phyloP scores from a whole-genome alignment of 2,888 invertebrate species.

The Fabriciana adippe region DNA sequence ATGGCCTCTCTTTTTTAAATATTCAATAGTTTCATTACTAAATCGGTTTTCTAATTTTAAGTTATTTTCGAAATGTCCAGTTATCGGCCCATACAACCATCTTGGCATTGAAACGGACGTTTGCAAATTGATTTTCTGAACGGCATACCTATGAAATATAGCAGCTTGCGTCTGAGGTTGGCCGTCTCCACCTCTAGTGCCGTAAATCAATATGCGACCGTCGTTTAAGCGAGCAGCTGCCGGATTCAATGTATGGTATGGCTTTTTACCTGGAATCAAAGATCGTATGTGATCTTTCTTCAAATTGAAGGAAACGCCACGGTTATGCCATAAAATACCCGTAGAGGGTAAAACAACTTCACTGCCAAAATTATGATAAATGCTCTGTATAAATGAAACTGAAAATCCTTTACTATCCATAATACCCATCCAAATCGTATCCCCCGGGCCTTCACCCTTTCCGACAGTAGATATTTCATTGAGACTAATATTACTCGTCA shows the following conservation, averaged over 20 bases:
- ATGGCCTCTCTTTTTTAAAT: conserved; percentile 63
- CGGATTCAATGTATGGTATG: conserved; percentile 69
- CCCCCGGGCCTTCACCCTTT: conserved; percentile 61
- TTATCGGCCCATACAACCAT: conserved; percentile 63
- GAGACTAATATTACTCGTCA: conserved; percentile 57
- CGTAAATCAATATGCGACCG: conserved; percentile 68
- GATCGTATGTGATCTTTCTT: conserved; percentile 54
- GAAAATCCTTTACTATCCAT: conserved; percentile 74
- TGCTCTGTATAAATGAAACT: conserved; percentile 73
- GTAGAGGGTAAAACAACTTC: conserved; percentile 66
- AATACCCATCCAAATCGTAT: conserved; percentile 73
- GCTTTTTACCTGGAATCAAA: conserved; percentile 70
- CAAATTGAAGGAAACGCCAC: conserved; percentile 62
- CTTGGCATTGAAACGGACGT: conserved; percentile 60
- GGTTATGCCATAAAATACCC: conserved; percentile 72
- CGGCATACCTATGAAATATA: conserved; percentile 70
- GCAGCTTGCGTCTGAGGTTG: conserved; percentile 73
- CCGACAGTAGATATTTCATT: conserved; percentile 49
- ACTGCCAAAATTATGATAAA: conserved; percentile 66
- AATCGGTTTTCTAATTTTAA: conserved; percentile 65
- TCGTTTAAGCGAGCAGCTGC: conserved; percentile 68
- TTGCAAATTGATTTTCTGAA: conserved; percentile 63
- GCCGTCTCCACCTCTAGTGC: conserved; percentile 72
- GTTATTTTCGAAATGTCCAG: conserved; percentile 46
- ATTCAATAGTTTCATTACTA: conserved; percentile 54